Conservation (phyloP, 1,140 invertebrate species). For the Heliconius eleuchia region DNA sequence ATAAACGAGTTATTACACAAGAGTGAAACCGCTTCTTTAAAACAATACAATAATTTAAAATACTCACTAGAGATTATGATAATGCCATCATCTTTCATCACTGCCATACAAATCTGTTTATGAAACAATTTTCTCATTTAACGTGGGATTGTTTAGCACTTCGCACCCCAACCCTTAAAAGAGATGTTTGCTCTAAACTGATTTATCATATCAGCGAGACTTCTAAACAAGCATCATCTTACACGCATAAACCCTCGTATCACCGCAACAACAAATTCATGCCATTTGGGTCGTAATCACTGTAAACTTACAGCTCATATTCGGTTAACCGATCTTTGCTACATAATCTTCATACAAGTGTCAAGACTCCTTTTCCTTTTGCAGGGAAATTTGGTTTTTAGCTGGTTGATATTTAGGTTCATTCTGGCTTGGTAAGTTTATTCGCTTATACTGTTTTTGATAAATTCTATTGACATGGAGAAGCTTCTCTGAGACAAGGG, state of each 20-base stretch:
- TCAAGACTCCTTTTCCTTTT: background rate
- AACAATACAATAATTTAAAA: conserved; percentile 14
- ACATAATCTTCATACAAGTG: background rate
- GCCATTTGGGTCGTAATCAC: conserved; percentile 40
- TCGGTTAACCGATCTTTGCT: conserved; percentile 39
- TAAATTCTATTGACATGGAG: conserved; percentile 46
- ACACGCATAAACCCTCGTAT: conserved; percentile 77
- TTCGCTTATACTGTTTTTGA: conserved; percentile 24
- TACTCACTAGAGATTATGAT: conserved; percentile 33
- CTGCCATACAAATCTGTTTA: conserved; percentile 39
- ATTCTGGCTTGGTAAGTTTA: conserved; percentile 39
- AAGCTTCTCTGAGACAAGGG: conserved; percentile 70
- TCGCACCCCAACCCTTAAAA: conserved; percentile 67
- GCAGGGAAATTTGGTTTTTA: background rate
- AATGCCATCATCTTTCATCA: conserved; percentile 35
- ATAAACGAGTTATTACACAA: no score
- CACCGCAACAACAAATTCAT: conserved; percentile 47
- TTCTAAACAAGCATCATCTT: conserved; percentile 80
- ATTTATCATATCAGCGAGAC: conserved; percentile 78
- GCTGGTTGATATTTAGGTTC: conserved; percentile 33
- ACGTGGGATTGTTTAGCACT: conserved; percentile 63
- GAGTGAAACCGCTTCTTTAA: background rate
- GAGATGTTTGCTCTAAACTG: conserved; percentile 75
- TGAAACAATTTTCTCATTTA: conserved; percentile 66
- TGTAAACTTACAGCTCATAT: conserved; percentile 24